Percentiles rank a stretch among this genome's conserved stretches.
These are phyloP conservation scores for Rhinichthys osculus DNA, from an alignment of 2,797 vertebrate genomes.

Conservation along the genomic window DNA sequence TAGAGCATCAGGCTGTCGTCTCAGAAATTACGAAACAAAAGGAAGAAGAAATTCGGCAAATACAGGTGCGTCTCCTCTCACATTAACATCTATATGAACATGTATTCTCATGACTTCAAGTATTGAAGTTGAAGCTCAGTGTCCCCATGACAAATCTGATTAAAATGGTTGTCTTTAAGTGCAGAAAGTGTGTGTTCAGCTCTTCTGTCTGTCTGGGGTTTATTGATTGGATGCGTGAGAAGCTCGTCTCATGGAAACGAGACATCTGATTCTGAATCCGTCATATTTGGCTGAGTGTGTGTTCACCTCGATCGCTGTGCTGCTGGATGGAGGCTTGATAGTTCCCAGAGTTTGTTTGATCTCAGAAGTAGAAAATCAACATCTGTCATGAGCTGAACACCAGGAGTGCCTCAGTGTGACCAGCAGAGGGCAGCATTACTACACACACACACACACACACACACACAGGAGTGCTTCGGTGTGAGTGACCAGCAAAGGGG, in stretches of 20 bases:
- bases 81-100: background rate
- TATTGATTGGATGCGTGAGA: background rate
- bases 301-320: background rate
- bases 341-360: conserved; percentile 5
- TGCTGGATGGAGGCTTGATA: background rate
- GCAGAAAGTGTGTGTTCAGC: background rate
- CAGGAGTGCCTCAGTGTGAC: background rate
- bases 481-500: no score
- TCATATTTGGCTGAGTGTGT: background rate
- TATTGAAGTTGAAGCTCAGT: no score
- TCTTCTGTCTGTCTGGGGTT: background rate
- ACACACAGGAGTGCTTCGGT: no score
- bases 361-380: background rate
- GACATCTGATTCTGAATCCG: no score
- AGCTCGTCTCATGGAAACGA: background rate
- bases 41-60: conserved; percentile 68
- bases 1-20: conserved; percentile 77
- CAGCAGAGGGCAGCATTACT: conserved; percentile 60
- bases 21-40: conserved; percentile 72
- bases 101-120: no score
- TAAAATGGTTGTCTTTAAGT: background rate
- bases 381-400: background rate
- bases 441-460: no score
- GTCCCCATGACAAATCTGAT: background rate
- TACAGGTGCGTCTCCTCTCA: conserved; percentile 74